phyloP scores from a whole-genome alignment of 35 echinoderm and acorn worm genomes.

The Lytechinus pictus region DNA sequence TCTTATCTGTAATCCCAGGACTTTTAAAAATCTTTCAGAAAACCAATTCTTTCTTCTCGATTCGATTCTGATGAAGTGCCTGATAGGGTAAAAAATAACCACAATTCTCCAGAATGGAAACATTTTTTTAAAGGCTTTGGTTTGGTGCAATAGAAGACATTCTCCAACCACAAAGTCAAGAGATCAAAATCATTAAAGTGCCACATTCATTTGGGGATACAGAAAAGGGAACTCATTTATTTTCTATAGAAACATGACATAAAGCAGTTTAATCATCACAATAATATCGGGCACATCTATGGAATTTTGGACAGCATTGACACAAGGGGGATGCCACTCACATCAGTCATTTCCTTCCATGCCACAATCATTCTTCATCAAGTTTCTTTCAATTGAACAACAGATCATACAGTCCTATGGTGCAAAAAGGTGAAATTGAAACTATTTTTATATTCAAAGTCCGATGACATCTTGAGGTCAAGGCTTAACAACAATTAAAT shows the following conservation, averaged over 20 bases:
- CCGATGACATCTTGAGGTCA: background rate
- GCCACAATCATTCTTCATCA: background rate
- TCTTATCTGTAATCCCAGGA: no score
- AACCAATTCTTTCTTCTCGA: background rate
- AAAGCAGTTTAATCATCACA: background rate
- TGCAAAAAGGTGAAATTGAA: background rate
- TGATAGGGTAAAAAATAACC: background rate
- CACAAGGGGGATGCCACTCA: background rate
- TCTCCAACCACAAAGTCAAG: background rate
- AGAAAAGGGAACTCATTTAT: background rate
- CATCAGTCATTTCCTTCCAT: background rate
- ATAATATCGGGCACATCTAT: background rate
- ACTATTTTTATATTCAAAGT: background rate
- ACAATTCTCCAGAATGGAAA: background rate
- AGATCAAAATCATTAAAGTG: constrained; percentile 19
- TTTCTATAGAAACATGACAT: background rate
- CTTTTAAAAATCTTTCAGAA: background rate
- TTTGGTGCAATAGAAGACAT: background rate
- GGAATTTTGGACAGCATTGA: background rate
- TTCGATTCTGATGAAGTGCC: background rate
- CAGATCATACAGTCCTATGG: no score
- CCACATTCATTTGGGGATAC: background rate
- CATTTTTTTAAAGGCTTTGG: background rate
- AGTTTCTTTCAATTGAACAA: background rate
- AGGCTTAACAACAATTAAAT: background rate